Conservation (phyloP, 1,140 invertebrate species). For the Palaemon carinicauda region DNA sequence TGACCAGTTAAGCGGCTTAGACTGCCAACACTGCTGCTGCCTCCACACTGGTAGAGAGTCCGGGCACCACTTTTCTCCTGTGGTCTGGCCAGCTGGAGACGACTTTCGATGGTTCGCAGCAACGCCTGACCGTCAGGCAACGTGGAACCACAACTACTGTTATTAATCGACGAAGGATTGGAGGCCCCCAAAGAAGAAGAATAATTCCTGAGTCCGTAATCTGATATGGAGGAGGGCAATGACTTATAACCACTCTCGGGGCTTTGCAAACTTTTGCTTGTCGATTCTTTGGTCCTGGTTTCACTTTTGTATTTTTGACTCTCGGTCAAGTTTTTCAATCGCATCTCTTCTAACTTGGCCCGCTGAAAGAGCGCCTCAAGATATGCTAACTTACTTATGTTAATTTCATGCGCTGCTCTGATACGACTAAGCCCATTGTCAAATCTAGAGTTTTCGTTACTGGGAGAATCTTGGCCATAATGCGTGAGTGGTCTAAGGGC, state of each 20-base stretch:
- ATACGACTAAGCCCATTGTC: slow-evolving; percentile 49
- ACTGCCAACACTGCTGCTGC: slow-evolving; percentile 53
- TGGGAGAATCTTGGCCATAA: slow-evolving; percentile 35
- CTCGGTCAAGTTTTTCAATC: not conserved
- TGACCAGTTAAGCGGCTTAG: slow-evolving; percentile 43
- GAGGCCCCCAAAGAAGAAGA: not conserved
- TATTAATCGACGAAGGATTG: slow-evolving; percentile 31
- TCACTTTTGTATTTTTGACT: not conserved
- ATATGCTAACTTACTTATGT: slow-evolving; percentile 58
- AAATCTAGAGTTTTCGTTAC: slow-evolving; percentile 21
- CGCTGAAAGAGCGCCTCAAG: slow-evolving; percentile 55
- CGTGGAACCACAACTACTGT: slow-evolving; percentile 28
- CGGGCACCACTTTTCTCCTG: slow-evolving; percentile 40
- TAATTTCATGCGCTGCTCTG: slow-evolving; percentile 57
- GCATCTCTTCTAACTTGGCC: slow-evolving; percentile 49
- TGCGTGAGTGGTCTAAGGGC: slow-evolving; percentile 52
- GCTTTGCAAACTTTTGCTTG: slow-evolving; percentile 36
- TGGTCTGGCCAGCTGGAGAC: slow-evolving; percentile 50
- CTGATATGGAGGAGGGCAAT: slow-evolving; percentile 39
- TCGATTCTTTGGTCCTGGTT: not conserved
- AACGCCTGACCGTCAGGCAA: slow-evolving; percentile 56
- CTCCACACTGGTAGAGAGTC: slow-evolving; percentile 53
- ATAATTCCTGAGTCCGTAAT: slow-evolving; percentile 40
- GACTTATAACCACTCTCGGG: slow-evolving; percentile 58
- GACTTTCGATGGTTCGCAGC: slow-evolving; percentile 56